phyloP scores from a whole-genome alignment of 2,797 vertebrate genomes.

The Tolypeutes matacus region DNA sequence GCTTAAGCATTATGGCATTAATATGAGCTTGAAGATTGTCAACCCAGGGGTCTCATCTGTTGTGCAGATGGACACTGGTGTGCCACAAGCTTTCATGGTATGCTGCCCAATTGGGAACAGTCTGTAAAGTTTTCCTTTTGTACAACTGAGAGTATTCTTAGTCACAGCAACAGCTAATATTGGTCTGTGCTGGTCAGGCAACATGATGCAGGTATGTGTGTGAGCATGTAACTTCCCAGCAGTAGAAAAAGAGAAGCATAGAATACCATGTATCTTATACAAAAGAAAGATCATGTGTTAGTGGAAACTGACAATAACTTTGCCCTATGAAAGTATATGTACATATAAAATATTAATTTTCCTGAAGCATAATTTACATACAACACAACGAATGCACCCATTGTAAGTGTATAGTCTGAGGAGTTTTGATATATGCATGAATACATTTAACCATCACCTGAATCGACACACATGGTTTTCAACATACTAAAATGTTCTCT shows the following conservation, averaged over 20 bases:
- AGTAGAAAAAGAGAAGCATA: not conserved
- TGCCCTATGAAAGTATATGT: not conserved
- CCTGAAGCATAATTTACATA: not conserved
- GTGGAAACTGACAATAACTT: not conserved
- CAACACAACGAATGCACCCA: not conserved
- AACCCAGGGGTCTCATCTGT: not conserved
- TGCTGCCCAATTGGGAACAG: not conserved
- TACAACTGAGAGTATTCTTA: not conserved
- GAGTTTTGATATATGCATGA: not conserved
- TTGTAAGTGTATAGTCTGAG: not conserved
- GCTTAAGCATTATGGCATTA: not conserved
- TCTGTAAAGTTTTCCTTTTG: not conserved
- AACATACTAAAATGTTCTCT: not conserved
- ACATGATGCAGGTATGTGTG: not conserved
- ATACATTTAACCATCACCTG: not conserved
- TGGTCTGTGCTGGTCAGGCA: not conserved
- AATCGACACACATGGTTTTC: conserved; percentile 2
- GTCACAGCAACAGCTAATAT: not conserved
- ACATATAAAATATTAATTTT: not conserved
- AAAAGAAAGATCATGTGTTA: not conserved
- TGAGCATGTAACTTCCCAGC: not conserved
- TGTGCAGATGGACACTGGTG: not conserved
- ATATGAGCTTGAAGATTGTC: not conserved
- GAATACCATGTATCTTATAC: not conserved
- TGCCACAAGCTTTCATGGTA: not conserved